Conservation (phyloP, 2,113 vertebrate species). For the Aspidoscelis tigris region DNA sequence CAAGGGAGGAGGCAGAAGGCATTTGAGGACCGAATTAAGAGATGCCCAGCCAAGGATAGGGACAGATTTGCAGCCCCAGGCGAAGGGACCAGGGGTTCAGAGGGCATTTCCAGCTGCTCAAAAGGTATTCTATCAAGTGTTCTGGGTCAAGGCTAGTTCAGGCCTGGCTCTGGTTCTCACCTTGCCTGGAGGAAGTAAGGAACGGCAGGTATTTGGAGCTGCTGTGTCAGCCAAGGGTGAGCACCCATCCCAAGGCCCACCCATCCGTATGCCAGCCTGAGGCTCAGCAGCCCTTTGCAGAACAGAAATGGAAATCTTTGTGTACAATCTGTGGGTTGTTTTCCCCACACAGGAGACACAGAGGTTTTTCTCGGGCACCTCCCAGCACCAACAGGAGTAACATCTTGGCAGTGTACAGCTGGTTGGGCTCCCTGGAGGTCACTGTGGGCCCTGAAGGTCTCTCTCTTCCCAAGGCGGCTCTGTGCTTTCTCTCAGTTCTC, state of each 20-base stretch:
- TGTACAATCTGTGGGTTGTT: background rate
- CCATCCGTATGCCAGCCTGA: background rate
- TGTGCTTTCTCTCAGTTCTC: no score
- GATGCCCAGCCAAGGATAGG: background rate
- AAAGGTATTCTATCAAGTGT: background rate
- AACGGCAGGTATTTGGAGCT: background rate
- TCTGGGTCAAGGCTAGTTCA: background rate
- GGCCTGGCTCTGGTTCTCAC: background rate
- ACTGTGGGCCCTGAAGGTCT: background rate
- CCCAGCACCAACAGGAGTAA: background rate
- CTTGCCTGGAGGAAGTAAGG: background rate
- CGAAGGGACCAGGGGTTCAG: background rate
- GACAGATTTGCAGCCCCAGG: background rate
- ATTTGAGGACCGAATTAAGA: background rate
- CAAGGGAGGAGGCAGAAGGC: background rate
- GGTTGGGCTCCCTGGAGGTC: background rate
- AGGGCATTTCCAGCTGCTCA: no score
- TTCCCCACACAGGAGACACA: no score
- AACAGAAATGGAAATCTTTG: background rate
- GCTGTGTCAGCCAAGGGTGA: constrained; percentile 8
- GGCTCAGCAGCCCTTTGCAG: background rate
- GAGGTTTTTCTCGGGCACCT: background rate
- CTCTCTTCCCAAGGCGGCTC: background rate
- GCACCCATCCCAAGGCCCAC: background rate
- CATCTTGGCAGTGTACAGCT: background rate